phyloP scores from a whole-genome alignment of 2,113 vertebrate species.

The Ophthalmolycus amberensis region DNA sequence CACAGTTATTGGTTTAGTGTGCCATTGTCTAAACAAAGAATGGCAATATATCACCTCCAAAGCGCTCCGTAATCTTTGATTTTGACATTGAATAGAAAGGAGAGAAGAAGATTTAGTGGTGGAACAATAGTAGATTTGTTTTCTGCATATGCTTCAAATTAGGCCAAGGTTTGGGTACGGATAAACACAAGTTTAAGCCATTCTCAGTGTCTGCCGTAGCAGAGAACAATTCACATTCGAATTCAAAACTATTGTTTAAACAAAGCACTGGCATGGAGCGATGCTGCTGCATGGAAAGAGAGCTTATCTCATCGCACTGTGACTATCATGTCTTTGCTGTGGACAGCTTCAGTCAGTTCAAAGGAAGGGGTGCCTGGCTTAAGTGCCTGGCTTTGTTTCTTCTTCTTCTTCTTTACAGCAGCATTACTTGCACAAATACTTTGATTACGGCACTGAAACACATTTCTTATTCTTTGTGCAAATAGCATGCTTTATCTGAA shows the following conservation, averaged over 20 bases:
- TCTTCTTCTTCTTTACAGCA: conserved; percentile 56
- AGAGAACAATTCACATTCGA: conserved; percentile 70
- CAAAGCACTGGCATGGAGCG: conserved; percentile 63
- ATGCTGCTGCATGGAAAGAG: conserved; percentile 59
- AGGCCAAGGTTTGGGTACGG: conserved; percentile 79
- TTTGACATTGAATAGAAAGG: conserved; percentile 76
- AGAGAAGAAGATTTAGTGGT: conserved; percentile 71
- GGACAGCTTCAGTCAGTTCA: conserved; percentile 60
- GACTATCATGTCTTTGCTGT: conserved; percentile 69
- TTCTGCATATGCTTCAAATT: conserved; percentile 75
- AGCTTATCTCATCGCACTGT: conserved; percentile 74
- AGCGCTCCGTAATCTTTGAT: conserved; percentile 81
- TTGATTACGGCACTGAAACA: conserved; percentile 65
- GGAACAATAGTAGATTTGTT: conserved; percentile 82
- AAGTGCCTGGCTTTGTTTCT: conserved; percentile 70
- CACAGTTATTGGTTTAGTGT: conserved; percentile 72
- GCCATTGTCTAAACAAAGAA: conserved; percentile 75
- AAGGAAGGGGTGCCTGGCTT: conserved; percentile 66
- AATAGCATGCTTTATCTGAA: conserved; percentile 76
- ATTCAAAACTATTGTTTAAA: conserved; percentile 72
- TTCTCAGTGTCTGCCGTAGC: conserved; percentile 64
- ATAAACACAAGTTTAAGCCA: conserved; percentile 81
- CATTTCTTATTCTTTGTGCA: conserved; percentile 42
- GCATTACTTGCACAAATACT: conserved; percentile 76
- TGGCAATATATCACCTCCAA: conserved; percentile 76